phyloP scores from a whole-genome alignment of 2,113 vertebrate species.

The Balaeniceps rex region DNA sequence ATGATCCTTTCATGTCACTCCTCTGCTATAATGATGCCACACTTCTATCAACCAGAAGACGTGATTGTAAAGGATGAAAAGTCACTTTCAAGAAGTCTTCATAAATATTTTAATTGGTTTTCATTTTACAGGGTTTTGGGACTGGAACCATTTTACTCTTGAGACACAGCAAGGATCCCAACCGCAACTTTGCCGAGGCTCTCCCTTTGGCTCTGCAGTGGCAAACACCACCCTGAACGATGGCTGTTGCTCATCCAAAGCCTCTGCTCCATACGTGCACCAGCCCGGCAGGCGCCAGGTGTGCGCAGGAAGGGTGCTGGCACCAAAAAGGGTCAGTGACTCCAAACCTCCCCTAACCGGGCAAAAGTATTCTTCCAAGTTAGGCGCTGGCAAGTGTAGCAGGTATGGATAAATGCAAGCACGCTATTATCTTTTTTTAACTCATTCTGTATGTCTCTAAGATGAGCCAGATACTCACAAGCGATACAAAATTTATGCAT shows the following conservation, averaged over 20 bases:
- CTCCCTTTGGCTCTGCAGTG: neutral
- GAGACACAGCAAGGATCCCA: neutral
- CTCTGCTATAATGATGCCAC: neutral
- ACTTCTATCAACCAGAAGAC: neutral
- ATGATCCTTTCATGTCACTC: neutral
- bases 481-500: neutral
- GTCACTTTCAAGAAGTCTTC: neutral
- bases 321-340: neutral
- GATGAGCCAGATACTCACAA: neutral
- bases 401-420: neutral
- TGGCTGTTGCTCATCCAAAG: neutral
- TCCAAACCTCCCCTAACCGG: neutral
- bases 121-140: neutral
- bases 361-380: neutral
- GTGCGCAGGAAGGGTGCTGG: rapidly evolving
- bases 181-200: neutral
- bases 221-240: neutral
- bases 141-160: neutral
- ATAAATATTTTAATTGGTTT: neutral
- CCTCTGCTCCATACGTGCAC: rapidly evolving
- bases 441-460: neutral
- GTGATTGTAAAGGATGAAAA: neutral
- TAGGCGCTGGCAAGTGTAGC: neutral
- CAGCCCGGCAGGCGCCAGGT: neutral
- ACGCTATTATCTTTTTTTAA: neutral